Percentiles rank a stretch among this genome's conserved stretches.
phyloP scores from a whole-genome alignment of 2,888 invertebrate genomes.

The Ellobium chinense region DNA sequence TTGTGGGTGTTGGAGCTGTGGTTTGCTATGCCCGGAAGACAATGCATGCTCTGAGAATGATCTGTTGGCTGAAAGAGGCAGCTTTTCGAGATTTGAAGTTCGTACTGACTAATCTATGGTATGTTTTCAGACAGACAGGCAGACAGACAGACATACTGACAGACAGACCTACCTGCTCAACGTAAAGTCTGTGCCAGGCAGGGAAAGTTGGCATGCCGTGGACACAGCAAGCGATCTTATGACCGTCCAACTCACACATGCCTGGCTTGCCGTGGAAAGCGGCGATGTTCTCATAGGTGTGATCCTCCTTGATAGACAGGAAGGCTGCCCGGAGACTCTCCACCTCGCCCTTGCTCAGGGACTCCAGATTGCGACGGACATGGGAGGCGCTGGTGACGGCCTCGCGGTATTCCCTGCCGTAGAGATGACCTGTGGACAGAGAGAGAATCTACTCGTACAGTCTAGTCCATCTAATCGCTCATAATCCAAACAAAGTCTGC shows the following conservation, averaged over 20 bases:
- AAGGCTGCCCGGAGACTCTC: constrained; percentile 54
- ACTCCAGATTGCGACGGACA: constrained; percentile 46
- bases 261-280: constrained; percentile 56
- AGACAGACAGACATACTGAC: neutral
- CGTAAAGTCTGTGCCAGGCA: constrained; percentile 54
- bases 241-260: constrained; percentile 45
- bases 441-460: no score
- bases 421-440: constrained; percentile 45
- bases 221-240: constrained; percentile 50
- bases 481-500: no score
- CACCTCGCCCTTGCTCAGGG: constrained; percentile 49
- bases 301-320: constrained; percentile 48
- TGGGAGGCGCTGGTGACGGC: constrained; percentile 48
- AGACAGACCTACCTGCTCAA: constrained; percentile 26
- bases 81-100: no score
- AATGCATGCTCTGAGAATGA: no score
- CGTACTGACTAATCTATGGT: no score
- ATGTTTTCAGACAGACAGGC: neutral
- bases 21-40: no score
- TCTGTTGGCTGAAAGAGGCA: no score
- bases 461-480: no score
- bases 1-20: no score
- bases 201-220: constrained; percentile 55
- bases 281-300: constrained; percentile 53
- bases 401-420: constrained; percentile 40